Percentiles rank a stretch among this genome's conserved stretches.
Conservation (phyloP, 2,888 invertebrate genomes). For the Ichneumoninae sp. region DNA sequence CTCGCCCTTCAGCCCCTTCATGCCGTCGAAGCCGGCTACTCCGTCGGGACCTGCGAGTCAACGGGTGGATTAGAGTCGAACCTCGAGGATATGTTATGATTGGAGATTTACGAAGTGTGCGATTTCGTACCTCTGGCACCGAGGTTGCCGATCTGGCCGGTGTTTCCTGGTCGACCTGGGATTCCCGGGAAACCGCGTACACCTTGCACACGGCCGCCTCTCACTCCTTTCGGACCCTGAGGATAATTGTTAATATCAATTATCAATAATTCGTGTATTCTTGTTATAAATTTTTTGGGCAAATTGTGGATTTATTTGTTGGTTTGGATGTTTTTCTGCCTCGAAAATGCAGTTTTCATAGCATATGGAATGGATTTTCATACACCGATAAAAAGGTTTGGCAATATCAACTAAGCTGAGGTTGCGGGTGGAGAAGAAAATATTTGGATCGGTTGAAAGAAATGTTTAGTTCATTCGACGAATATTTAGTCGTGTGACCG, state of each 20-base stretch:
- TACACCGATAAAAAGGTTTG: too few relatives aligned
- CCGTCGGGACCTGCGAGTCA: conserved; percentile 78
- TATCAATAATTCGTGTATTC: not conserved
- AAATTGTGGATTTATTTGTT: not conserved
- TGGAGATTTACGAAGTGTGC: not conserved
- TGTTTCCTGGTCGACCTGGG: conserved; percentile 86
- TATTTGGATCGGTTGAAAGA: too few relatives aligned
- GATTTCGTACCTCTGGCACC: conserved; percentile 77
- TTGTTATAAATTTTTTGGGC: not conserved
- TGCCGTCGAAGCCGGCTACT: conserved; percentile 77
- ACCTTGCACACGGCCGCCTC: conserved; percentile 86
- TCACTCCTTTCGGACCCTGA: conserved; percentile 83
- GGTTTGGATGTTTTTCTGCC: not conserved
- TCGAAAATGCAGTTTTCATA: too few relatives aligned
- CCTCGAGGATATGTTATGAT: not conserved
- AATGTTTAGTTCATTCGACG: too few relatives aligned
- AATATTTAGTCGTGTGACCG: too few relatives aligned
- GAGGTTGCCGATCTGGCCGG: conserved; percentile 80
- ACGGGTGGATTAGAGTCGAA: not conserved
- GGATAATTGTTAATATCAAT: conserved; percentile 31
- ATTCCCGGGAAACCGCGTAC: conserved; percentile 86
- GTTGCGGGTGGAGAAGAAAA: too few relatives aligned
- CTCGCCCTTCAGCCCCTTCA: conserved; percentile 83
- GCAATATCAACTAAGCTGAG: too few relatives aligned
- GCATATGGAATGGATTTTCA: too few relatives aligned